A percentile compares a stretch with the other conserved stretches of the same genome.
Conservation (phyloP, 2,888 invertebrate genomes). For the Scaptomyza parva region DNA sequence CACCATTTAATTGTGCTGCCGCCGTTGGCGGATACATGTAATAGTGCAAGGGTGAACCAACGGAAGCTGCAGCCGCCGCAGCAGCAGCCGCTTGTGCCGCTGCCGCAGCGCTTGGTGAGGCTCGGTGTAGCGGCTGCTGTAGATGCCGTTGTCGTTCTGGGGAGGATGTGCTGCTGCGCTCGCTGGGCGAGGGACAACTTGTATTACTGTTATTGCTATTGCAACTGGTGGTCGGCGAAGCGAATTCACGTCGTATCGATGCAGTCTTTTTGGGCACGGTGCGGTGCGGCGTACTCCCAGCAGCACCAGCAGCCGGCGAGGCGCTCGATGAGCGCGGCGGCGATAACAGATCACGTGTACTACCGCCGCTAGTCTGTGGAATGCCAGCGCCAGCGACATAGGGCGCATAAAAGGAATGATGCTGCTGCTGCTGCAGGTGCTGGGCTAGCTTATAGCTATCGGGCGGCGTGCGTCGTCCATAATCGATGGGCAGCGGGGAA, state of each 20-base stretch:
- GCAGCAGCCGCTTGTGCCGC: conserved; percentile 48
- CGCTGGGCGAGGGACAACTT: conserved; percentile 76
- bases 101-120: conserved; percentile 68
- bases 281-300: conserved; percentile 78
- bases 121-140: conserved; percentile 78
- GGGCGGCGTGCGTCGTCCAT: conserved; percentile 75
- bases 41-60: conserved; percentile 80
- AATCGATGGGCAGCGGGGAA: conserved; percentile 77
- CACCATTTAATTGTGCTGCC: conserved; percentile 76
- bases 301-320: conserved; percentile 59
- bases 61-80: conserved; percentile 59
- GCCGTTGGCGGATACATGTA: conserved; percentile 83
- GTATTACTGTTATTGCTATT: conserved; percentile 61
- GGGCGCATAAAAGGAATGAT: conserved; percentile 80
- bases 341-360: conserved; percentile 68
- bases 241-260: conserved; percentile 85
- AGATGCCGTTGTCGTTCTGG: conserved; percentile 74
- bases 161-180: conserved; percentile 73
- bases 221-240: conserved; percentile 82
- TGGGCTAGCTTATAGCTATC: conserved; percentile 65
- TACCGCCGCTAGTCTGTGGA: conserved; percentile 56
- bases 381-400: conserved; percentile 70
- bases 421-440: conserved; percentile 70
- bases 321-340: conserved; percentile 80
- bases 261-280: conserved; percentile 85